Conservation (phyloP, 2,888 invertebrate genomes). For the Tyria jacobaeae region DNA sequence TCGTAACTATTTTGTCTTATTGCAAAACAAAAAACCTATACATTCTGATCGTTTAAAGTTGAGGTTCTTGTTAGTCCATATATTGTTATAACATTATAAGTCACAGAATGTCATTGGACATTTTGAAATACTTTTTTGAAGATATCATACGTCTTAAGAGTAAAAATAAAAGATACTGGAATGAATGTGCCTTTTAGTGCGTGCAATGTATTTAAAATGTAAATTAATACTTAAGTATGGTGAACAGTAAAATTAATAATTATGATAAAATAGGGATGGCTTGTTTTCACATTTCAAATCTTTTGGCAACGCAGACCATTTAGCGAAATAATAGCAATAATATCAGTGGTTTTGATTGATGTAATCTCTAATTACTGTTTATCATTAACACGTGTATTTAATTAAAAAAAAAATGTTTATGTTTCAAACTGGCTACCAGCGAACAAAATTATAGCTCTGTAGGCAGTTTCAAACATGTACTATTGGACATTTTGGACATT, state of each 20-base stretch:
- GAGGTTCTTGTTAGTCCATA: neutral
- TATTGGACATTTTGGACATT: neutral
- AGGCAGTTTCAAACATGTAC: too few relatives aligned
- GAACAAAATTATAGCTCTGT: too few relatives aligned
- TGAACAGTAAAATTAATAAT: slow-evolving; percentile 2
- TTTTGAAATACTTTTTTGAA: neutral
- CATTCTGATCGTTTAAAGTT: too few relatives aligned
- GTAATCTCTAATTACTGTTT: too few relatives aligned
- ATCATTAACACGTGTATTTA: too few relatives aligned
- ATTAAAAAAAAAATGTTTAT: too few relatives aligned
- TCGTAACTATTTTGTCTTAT: too few relatives aligned
- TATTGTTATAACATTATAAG: neutral
- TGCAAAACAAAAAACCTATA: too few relatives aligned
- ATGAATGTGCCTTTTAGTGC: slow-evolving; percentile 31
- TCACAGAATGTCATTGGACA: neutral
- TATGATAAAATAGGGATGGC: neutral
- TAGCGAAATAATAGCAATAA: neutral
- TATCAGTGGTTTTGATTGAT: too few relatives aligned
- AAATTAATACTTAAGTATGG: slow-evolving; percentile 13
- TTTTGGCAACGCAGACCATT: too few relatives aligned
- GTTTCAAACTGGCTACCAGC: too few relatives aligned
- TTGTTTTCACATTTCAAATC: neutral
- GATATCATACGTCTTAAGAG: neutral
- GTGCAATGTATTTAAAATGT: slow-evolving; percentile 42
- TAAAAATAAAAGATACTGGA: slow-evolving; percentile 36